Evolutionary conservation across 37 sponge, comb jelly and placozoan genomes (phyloP), one percentile per base, ranked within the genome.

Genomic region (Bolinopsis microptera): DNA sequence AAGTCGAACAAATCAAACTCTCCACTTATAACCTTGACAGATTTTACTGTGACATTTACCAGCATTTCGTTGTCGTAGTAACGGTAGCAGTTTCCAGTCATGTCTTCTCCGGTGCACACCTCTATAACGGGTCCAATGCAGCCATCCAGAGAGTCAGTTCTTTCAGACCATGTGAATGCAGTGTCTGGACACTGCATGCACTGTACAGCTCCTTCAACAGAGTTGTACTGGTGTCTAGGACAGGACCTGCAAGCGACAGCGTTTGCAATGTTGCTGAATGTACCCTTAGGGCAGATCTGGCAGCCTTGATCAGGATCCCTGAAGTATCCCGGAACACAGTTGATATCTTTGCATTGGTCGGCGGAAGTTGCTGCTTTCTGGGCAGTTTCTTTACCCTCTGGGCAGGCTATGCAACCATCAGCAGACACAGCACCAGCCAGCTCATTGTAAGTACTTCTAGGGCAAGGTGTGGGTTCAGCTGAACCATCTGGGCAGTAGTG

Each of bases 91-190:
- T 23, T 21, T 86, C 90, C 90, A 0, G n/a, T 27, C 90, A 86
- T 41, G 30, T 86, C 61, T 27, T 86, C 30, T 48, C 30, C 90
- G 1, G 61, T 86, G 90, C 90, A 86, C 1, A 86, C 61, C 61
- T 86, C 30, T 1, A 86, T 39, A 26, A 86, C 90, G 1, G 90
- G 90, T 86, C 90, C 90, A 9, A 86, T 86, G 26, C 90, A 86
- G 28, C 36, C 30, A 70, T 70, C 74, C 5, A 70, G 30, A n/a
- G 74, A 70, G 74, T 70, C 74, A n/a, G 25, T 22, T 26, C 48
- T 48, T 28, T 39, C 25, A 13, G 9, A 35, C 90, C 40, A 86
- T 9, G 90, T 86, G 90, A 16, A 86, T 28, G 90, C 61, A 9
- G 90, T 86, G 3, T 40, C 90, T 5, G 90, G 90, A 27, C 90